Evolutionary conservation across 2,113 vertebrate species (phyloP).

Genomic region (Lycaon pictus): DNA sequence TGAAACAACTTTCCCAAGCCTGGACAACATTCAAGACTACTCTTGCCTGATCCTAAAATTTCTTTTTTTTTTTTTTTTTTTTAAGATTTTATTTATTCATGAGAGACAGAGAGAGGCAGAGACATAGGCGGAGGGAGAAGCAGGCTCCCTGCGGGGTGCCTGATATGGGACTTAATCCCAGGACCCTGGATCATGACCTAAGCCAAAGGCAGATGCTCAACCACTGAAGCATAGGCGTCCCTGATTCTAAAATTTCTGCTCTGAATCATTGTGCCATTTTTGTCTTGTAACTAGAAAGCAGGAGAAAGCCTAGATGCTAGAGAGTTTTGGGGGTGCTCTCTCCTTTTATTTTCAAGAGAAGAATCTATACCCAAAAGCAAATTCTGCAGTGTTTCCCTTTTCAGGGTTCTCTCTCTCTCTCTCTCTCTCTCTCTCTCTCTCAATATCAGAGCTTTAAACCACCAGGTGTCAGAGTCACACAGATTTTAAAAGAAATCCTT

Average conservation of each 20-base stretch:
- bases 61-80: not conserved
- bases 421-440: not conserved
- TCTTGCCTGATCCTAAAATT: not conserved
- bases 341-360: not conserved
- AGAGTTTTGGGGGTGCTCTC: not conserved
- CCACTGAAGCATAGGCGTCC: too few relatives aligned
- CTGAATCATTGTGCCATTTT: not conserved
- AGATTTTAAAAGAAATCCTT: conserved; percentile 5
- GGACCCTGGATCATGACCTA: too few relatives aligned
- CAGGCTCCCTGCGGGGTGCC: too few relatives aligned
- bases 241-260: not conserved
- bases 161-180: too few relatives aligned
- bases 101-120: too few relatives aligned
- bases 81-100: too few relatives aligned
- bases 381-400: not conserved
- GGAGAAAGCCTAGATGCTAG: not conserved
- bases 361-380: not conserved
- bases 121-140: too few relatives aligned
- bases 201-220: too few relatives aligned
- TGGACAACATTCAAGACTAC: not conserved
- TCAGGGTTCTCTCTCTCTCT: not conserved
- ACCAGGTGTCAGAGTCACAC: not conserved
- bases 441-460: not conserved
- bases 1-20: not conserved
- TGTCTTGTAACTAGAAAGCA: not conserved